Conservation (phyloP, 2,113 vertebrate genomes). For the Myotis lucifugus region DNA sequence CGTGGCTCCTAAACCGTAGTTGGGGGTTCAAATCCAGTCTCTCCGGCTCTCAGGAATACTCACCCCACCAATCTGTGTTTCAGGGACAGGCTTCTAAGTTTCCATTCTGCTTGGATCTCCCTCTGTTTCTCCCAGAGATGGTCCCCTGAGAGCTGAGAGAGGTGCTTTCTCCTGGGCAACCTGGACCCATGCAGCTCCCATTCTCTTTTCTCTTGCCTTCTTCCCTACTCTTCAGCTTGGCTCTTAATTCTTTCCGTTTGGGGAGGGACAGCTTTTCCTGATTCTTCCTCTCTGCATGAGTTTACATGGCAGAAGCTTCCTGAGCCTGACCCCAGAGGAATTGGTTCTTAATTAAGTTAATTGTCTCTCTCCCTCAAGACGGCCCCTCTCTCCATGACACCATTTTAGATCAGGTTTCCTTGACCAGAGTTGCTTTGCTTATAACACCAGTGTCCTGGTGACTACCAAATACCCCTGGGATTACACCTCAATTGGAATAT, state of each 20-base stretch:
- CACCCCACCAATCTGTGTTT: background rate
- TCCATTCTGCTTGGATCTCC: background rate
- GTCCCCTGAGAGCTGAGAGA: background rate
- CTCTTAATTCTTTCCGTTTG: background rate
- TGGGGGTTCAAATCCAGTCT: background rate
- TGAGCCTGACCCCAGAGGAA: background rate
- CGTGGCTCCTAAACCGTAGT: background rate
- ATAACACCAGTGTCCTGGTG: background rate
- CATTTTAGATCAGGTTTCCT: background rate
- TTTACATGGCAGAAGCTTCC: background rate
- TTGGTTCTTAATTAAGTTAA: conserved; percentile 17
- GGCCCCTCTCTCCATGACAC: background rate
- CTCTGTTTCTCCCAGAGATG: background rate
- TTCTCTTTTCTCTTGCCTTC: background rate
- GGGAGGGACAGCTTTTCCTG: background rate
- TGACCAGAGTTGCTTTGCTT: background rate
- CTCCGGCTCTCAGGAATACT: background rate
- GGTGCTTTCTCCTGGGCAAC: too few relatives aligned
- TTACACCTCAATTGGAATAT: background rate
- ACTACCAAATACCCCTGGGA: background rate
- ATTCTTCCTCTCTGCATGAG: background rate
- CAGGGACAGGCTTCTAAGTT: background rate
- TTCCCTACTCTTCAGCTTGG: background rate
- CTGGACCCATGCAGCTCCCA: background rate
- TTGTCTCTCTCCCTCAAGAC: background rate